A percentile compares a stretch with the other conserved stretches of the same genome.
phyloP scores from a whole-genome alignment of 1,140 invertebrate species.

The Geopemphigus sp. region DNA sequence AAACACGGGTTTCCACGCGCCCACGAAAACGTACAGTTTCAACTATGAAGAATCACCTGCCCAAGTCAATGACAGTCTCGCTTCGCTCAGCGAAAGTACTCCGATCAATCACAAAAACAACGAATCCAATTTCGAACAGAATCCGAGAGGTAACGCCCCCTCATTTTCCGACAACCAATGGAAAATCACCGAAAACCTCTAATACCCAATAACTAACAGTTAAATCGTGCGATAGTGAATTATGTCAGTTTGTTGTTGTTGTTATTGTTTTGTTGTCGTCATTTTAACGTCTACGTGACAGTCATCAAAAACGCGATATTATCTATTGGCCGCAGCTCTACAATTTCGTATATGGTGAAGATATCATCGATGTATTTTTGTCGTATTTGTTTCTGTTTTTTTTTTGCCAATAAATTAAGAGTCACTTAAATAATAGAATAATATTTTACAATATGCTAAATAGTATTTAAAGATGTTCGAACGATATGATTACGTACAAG shows the following conservation, averaged over 20 bases:
- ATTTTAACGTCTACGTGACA: not conserved
- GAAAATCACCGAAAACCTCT: constrained; percentile 28
- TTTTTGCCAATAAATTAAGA: constrained; percentile 11
- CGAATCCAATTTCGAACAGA: constrained; percentile 16
- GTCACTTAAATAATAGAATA: constrained; percentile 22
- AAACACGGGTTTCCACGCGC: constrained; percentile 51
- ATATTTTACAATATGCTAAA: not conserved
- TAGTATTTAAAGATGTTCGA: not conserved
- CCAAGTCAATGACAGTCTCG: constrained; percentile 24
- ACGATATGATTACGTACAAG: not conserved
- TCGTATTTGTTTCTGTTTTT: too few species aligned
- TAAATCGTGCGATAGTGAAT: not conserved
- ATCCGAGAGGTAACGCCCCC: not conserved
- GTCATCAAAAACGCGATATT: not conserved
- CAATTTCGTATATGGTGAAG: not conserved
- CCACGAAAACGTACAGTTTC: constrained; percentile 51
- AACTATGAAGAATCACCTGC: constrained; percentile 44
- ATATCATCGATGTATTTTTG: too few species aligned
- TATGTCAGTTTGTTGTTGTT: not conserved
- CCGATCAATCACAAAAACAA: constrained; percentile 39
- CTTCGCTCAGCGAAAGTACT: constrained; percentile 7
- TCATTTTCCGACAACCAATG: constrained; percentile 35
- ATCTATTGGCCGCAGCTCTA: not conserved
- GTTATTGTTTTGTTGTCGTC: not conserved
- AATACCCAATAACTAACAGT: too few species aligned